Evolutionary conservation across 2,113 vertebrate species (phyloP).

Genomic region (Seriola rivoliana): DNA sequence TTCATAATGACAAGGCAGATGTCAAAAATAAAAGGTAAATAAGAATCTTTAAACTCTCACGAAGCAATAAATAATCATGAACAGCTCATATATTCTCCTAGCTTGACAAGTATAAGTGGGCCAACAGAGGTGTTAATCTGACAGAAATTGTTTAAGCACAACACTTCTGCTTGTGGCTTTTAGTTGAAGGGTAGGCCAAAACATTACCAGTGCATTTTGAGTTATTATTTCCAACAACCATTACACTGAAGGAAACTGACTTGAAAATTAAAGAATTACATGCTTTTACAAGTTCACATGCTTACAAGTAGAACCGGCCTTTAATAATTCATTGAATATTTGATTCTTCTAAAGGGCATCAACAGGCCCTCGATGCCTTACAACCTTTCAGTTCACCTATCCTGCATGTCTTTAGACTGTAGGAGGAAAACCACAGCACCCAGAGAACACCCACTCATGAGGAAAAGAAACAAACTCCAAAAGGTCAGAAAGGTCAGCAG

Average conservation of each 20-base stretch:
- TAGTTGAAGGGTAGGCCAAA: background rate
- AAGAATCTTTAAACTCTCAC: conserved; percentile 13
- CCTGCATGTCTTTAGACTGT: background rate
- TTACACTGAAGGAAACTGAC: background rate
- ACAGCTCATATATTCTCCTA: background rate
- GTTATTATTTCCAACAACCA: background rate
- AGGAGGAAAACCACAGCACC: background rate
- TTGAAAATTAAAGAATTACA: background rate
- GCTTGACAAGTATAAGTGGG: background rate
- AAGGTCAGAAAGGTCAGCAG: conserved; percentile 6
- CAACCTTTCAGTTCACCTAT: conserved; percentile 6
- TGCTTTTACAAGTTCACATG: background rate
- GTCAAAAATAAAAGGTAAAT: background rate
- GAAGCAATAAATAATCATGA: background rate
- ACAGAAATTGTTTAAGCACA: background rate
- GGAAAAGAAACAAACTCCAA: conserved; percentile 2
- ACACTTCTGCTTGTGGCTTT: background rate
- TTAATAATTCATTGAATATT: background rate
- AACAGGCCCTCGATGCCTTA: background rate
- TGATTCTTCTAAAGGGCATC: background rate
- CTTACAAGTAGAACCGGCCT: background rate
- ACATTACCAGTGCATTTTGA: background rate
- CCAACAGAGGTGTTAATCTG: background rate
- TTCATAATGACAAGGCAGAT: conserved; percentile 37
- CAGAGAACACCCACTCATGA: background rate